Evolutionary conservation across 2,113 vertebrate species (phyloP).

Genomic region (Psephotus haematonotus): DNA sequence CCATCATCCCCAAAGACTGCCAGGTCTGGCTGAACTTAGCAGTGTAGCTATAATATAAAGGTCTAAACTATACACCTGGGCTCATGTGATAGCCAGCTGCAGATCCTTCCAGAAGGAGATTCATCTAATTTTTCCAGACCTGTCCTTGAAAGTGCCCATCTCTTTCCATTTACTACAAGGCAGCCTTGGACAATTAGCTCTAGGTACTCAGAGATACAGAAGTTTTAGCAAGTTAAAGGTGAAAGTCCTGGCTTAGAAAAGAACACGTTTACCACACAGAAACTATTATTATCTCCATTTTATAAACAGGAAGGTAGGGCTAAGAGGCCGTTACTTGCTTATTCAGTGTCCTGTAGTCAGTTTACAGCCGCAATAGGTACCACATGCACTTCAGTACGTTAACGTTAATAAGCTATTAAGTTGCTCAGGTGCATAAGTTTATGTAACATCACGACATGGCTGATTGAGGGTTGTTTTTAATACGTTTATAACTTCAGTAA

Average conservation of each 20-base stretch:
- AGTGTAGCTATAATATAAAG: not conserved
- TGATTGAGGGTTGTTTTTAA: not conserved
- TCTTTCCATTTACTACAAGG: not conserved
- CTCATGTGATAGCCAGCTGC: not conserved
- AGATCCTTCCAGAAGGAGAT: not conserved
- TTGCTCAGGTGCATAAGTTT: not conserved
- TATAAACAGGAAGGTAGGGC: not conserved
- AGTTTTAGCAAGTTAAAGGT: not conserved
- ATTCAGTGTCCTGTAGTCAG: not conserved
- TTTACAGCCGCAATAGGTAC: not conserved
- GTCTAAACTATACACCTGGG: not conserved
- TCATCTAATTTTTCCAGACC: not conserved
- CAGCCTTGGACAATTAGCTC: not conserved
- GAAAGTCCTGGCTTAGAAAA: not conserved
- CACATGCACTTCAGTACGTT: not conserved
- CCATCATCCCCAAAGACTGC: rapidly evolving
- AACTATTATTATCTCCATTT: not conserved
- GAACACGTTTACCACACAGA: rapidly evolving
- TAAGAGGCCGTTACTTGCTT: not conserved
- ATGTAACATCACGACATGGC: not conserved
- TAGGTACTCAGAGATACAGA: not conserved
- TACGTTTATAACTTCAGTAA: not conserved
- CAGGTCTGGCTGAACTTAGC: not conserved
- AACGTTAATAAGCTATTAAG: not conserved
- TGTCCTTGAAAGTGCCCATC: not conserved